Percentiles rank a stretch among this genome's conserved stretches.
These are phyloP conservation scores for Drosophila murphyi DNA, from an alignment of 1,140 invertebrate genomes.

Conservation along the genomic window DNA sequence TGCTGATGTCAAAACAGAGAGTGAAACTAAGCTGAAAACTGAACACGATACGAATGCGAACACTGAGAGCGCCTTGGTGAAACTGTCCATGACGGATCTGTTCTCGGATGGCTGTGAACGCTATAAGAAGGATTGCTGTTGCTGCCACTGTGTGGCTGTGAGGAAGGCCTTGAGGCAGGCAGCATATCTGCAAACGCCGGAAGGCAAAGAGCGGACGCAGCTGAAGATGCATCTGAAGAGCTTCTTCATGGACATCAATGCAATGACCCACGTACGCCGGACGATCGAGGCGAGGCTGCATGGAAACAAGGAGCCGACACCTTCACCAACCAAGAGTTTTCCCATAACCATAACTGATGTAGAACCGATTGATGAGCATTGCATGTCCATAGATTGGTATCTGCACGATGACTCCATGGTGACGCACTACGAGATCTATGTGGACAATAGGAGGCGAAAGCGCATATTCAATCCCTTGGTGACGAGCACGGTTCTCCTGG, in stretches of 20 bases:
- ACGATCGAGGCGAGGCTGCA: constrained; percentile 25
- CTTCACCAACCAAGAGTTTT: constrained; percentile 30
- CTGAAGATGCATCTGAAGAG: constrained; percentile 59
- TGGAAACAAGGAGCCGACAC: constrained; percentile 18
- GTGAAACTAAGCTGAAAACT: too few relatives aligned
- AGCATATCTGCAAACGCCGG: constrained; percentile 38
- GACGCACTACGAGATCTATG: constrained; percentile 55
- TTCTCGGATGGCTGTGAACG: constrained; percentile 30
- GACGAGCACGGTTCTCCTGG: constrained; percentile 47
- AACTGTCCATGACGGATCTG: neutral
- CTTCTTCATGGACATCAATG: constrained; percentile 64
- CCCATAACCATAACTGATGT: constrained; percentile 52
- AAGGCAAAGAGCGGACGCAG: constrained; percentile 49
- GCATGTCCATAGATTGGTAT: constrained; percentile 54
- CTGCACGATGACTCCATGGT: constrained; percentile 53
- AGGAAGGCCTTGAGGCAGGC: constrained; percentile 29
- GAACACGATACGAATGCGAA: neutral
- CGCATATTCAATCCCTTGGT: constrained; percentile 40
- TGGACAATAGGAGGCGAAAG: constrained; percentile 37
- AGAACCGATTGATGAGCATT: constrained; percentile 21
- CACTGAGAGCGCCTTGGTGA: neutral
- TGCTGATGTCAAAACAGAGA: neutral
- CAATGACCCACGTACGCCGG: constrained; percentile 37
- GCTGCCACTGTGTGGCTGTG: constrained; percentile 62
- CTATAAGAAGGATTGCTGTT: constrained; percentile 44